Base-by-base conservation (phyloP, 2,797 vertebrate genomes). In the Acipenser oxyrinchus region DNA sequence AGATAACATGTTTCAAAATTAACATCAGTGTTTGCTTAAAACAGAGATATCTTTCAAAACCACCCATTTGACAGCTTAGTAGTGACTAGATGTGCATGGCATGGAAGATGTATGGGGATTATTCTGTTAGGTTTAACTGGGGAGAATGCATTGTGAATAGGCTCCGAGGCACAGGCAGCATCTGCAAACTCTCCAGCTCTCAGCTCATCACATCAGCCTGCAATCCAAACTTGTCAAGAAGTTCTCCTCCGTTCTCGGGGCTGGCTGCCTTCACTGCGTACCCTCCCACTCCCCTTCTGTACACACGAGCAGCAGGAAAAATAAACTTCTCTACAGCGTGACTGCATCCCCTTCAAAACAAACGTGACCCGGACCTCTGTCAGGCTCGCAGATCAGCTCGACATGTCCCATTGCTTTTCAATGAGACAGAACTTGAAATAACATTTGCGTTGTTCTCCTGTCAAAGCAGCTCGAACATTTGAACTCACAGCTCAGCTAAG, bases 171-270 rank as follows among this genome's bases (percentile, higher is more conserved):
- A 37, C 3, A 37, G 37, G 5, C 37, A 37, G 37, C 65, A 66
- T 66, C 13, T 66, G 69, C 48, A 61, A 63, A 48, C 1, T 4
- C 61, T 67, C 65, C 65, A 63, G 15, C 61, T 67, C 65, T 60
- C 69, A 67, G 66, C 69, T 70, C 66, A 61, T 70, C 63, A 67
- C 63, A 49, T 37, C 11, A 4, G 8, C 18, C 52, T 48, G 60
- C 65, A 59, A 23, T 67, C 62, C 65, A 59, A 52, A 53, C 61
- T 62, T 60, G 65, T 60, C 48, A 15, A 49, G 49, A 12, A 13
- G 37, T 51, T 18, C 13, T 49, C 48, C 63, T n/a, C 55, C 64
- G 4, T 8, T 51, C 13, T 12, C 55, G 23, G n/a, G 12, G 49
- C 63, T 6, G 18, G 18, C 53, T 60, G 49, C 52, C 59, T 64